Percentiles rank a stretch among this genome's conserved stretches.
phyloP scores from a whole-genome alignment of 1,140 invertebrate genomes.

The Hyles vespertilio region DNA sequence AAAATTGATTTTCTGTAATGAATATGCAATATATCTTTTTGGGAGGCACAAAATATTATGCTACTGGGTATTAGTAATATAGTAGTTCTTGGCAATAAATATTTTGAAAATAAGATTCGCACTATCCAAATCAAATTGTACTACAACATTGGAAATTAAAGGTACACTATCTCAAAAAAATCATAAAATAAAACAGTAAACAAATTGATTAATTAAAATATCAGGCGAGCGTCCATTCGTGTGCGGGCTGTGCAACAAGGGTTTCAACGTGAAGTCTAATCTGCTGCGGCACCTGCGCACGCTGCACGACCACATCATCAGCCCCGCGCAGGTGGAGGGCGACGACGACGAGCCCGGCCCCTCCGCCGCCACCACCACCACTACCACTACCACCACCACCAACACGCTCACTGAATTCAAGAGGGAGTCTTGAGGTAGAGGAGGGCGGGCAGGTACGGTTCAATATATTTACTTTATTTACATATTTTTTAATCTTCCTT shows the following conservation, averaged over 20 bases:
- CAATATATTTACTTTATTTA: not conserved
- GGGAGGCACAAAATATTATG: no score
- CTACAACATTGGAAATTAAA: no score
- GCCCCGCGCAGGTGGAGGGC: slow-evolving; percentile 42
- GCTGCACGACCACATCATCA: slow-evolving; percentile 80
- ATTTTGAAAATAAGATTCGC: no score
- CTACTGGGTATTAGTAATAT: no score
- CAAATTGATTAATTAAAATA: slow-evolving; percentile 1
- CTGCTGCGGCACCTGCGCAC: slow-evolving; percentile 83
- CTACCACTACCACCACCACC: slow-evolving; percentile 31
- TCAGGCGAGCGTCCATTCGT: slow-evolving; percentile 81
- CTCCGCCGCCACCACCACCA: slow-evolving; percentile 16
- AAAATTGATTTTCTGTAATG: no score
- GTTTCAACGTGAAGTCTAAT: slow-evolving; percentile 88
- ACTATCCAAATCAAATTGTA: no score
- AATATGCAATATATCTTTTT: no score
- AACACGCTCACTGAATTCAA: slow-evolving; percentile 35
- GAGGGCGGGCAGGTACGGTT: slow-evolving; percentile 55
- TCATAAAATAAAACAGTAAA: not conserved
- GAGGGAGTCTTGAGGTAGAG: slow-evolving; percentile 63
- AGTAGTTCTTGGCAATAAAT: no score
- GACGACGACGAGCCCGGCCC: slow-evolving; percentile 49
- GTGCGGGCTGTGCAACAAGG: slow-evolving; percentile 85
- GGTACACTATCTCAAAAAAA: no score
- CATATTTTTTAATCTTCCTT: not conserved